These are phyloP conservation scores for Rhimphoctona megacephalus DNA, from an alignment of 2,888 invertebrate genomes.

Conservation along the genomic window DNA sequence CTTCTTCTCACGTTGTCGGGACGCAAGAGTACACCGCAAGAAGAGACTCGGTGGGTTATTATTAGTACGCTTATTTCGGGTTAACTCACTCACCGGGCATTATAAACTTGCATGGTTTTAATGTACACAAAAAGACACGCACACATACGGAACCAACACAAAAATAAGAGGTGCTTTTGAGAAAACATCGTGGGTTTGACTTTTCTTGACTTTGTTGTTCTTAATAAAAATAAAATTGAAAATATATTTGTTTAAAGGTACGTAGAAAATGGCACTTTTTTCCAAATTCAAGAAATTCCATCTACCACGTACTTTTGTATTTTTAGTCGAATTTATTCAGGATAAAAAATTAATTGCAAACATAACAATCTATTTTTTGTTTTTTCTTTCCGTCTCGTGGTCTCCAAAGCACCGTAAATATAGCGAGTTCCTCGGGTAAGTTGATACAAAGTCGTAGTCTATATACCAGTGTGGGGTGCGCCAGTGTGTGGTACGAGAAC, in stretches of 20 bases:
- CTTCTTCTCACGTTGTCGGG: neutral
- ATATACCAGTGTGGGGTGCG: constrained; percentile 33
- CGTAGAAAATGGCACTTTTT: neutral
- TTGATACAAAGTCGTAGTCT: constrained; percentile 30
- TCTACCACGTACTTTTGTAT: neutral
- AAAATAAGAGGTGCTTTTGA: neutral
- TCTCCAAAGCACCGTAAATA: constrained; percentile 5
- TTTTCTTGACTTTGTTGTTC: constrained; percentile 9
- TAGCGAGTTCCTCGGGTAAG: neutral
- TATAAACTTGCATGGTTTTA: constrained; percentile 44
- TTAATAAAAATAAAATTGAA: neutral
- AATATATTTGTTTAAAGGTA: neutral
- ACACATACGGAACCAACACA: neutral
- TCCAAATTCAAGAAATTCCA: neutral
- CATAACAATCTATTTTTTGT: neutral
- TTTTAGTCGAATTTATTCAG: neutral
- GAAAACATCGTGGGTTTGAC: constrained; percentile 15
- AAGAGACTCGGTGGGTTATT: constrained; percentile 31
- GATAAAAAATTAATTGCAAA: neutral
- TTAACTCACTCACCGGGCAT: constrained; percentile 52
- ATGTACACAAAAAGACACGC: neutral
- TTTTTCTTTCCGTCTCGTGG: neutral
- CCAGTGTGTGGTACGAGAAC: constrained; percentile 21
- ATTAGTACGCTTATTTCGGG: constrained; percentile 58
- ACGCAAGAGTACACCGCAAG: constrained; percentile 16